Evolutionary conservation across 2,797 vertebrate species (phyloP).

Genomic region (Sylvilagus floridanus): DNA sequence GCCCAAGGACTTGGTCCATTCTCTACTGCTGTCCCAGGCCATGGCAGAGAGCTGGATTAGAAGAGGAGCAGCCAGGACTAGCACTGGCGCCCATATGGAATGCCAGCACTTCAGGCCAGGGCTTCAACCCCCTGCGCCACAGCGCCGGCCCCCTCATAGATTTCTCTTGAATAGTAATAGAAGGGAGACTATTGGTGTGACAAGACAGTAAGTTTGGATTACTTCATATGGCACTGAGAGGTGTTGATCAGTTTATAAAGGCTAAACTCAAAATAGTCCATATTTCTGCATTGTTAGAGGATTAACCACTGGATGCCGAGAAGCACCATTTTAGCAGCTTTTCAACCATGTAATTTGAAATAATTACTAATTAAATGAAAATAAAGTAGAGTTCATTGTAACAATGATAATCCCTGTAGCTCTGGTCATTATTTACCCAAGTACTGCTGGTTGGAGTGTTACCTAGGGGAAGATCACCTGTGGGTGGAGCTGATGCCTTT

Average conservation of each 20-base stretch:
- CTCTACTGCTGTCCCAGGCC: too few relatives aligned
- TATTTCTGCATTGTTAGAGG: slow-evolving; percentile 75
- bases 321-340: slow-evolving; percentile 70
- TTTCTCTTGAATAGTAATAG: slow-evolving; percentile 35
- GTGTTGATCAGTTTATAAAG: slow-evolving; percentile 42
- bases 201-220: slow-evolving; percentile 33
- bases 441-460: slow-evolving; percentile 69
- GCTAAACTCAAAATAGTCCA: slow-evolving; percentile 64
- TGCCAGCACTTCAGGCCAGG: too few relatives aligned
- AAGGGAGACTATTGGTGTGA: slow-evolving; percentile 41
- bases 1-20: too few relatives aligned
- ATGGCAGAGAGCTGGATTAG: too few relatives aligned
- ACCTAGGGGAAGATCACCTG: slow-evolving; percentile 33
- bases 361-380: slow-evolving; percentile 84
- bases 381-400: slow-evolving; percentile 59
- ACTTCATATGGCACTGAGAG: neutral
- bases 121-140: too few relatives aligned
- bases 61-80: too few relatives aligned
- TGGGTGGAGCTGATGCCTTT: neutral
- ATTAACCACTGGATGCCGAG: slow-evolving; percentile 68
- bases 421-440: slow-evolving; percentile 68
- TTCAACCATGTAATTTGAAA: slow-evolving; percentile 82
- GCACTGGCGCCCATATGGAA: too few relatives aligned
- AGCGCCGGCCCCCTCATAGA: too few relatives aligned
- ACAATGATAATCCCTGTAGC: slow-evolving; percentile 74